These are phyloP conservation scores for Pungitius pungitius DNA, from an alignment of 2,113 vertebrate genomes.

Conservation along the genomic window DNA sequence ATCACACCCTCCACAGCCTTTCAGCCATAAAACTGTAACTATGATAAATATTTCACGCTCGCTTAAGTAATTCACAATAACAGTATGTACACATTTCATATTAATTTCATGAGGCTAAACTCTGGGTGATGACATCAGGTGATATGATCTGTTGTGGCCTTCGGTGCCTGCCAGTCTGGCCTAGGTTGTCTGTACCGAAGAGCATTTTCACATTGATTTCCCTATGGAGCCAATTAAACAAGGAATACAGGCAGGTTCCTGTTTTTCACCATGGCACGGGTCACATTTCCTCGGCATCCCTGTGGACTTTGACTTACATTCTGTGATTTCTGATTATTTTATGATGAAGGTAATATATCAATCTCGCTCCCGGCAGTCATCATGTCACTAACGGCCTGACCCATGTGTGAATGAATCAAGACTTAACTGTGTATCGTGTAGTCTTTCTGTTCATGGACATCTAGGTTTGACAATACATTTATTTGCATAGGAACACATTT, in stretches of 20 bases:
- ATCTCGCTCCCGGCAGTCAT: slow-evolving; percentile 1
- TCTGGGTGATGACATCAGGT: slow-evolving; percentile 49
- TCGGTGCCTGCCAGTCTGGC: slow-evolving; percentile 56
- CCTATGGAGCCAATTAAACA: slow-evolving; percentile 69
- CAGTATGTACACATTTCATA: slow-evolving; percentile 5
- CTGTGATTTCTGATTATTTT: slow-evolving; percentile 52
- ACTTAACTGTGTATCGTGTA: not conserved
- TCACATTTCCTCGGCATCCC: slow-evolving; percentile 46
- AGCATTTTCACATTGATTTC: slow-evolving; percentile 64
- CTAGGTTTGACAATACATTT: not conserved
- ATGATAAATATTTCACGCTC: slow-evolving; percentile 27
- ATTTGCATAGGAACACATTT: slow-evolving; percentile 1
- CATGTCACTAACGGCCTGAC: slow-evolving; percentile 7
- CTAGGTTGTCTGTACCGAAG: slow-evolving; percentile 50
- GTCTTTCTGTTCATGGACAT: slow-evolving; percentile 12
- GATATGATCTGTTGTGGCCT: slow-evolving; percentile 56
- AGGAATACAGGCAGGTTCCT: slow-evolving; percentile 44
- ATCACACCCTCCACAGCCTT: slow-evolving; percentile 38
- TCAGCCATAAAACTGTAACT: slow-evolving; percentile 31
- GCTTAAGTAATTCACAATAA: slow-evolving; percentile 9
- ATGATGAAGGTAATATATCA: slow-evolving; percentile 28
- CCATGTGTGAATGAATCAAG: not conserved
- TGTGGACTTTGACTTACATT: slow-evolving; percentile 23
- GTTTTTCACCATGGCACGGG: slow-evolving; percentile 29
- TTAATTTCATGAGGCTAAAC: slow-evolving; percentile 27